Percentiles rank a stretch among this genome's conserved stretches.
phyloP scores from a whole-genome alignment of 1,140 invertebrate species.

The Aporrectodea caliginosa region DNA sequence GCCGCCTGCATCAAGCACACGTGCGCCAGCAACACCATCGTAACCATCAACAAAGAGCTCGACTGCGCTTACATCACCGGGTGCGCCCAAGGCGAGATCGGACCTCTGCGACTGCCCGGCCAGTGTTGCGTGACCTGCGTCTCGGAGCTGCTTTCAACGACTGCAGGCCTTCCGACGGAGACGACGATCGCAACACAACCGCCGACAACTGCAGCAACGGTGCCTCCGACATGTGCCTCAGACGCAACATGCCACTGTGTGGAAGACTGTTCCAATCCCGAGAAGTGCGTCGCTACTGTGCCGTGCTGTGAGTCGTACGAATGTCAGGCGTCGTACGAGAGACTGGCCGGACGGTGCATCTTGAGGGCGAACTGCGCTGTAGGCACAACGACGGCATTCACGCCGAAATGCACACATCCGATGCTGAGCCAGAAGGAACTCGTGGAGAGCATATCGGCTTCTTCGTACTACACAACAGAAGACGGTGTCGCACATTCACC shows the following conservation, averaged over 20 bases:
- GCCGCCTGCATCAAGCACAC: background rate
- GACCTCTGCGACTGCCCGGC: background rate
- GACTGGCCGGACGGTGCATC: background rate
- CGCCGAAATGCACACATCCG: background rate
- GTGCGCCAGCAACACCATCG: background rate
- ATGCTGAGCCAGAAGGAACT: background rate
- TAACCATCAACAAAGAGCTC: background rate
- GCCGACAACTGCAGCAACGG: background rate
- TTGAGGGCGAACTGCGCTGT: background rate
- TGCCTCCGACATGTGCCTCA: background rate
- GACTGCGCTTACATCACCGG: background rate
- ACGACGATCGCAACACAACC: background rate
- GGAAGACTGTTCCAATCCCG: background rate
- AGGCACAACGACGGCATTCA: background rate
- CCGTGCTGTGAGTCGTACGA: background rate
- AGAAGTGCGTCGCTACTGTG: background rate
- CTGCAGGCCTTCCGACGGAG: background rate
- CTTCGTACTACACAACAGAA: background rate
- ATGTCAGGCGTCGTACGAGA: background rate
- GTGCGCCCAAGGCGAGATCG: background rate
- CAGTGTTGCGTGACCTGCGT: background rate
- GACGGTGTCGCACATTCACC: background rate
- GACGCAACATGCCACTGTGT: background rate
- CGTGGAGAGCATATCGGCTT: background rate
- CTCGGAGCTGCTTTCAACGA: too few species aligned